Conservation (phyloP, 1,140 invertebrate genomes). For the Zaprionus taronus region DNA sequence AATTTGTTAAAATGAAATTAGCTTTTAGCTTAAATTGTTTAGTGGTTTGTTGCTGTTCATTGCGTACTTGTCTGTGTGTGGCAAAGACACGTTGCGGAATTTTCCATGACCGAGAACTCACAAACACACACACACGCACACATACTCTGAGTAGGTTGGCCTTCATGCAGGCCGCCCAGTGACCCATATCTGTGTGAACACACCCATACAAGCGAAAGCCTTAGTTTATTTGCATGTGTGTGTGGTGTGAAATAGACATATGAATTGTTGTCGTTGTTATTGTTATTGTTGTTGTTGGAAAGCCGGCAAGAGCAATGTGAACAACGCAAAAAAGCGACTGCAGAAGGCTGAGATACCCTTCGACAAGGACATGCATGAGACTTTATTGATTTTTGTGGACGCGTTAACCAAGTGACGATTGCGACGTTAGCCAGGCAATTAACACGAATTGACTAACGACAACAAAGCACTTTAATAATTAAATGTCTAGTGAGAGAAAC, state of each 20-base stretch:
- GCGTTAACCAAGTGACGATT: neutral
- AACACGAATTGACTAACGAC: neutral
- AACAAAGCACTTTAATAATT: conserved; percentile 9
- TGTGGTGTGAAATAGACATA: conserved; percentile 2
- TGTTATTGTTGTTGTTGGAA: neutral
- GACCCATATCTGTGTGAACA: conserved; percentile 44
- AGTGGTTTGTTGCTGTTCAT: neutral
- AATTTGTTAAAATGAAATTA: conserved; percentile 9
- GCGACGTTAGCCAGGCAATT: neutral
- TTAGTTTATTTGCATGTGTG: neutral
- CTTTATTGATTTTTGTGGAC: conserved; percentile 58
- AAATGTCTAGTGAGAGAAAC: conserved; percentile 1
- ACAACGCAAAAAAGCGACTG: conserved; percentile 19
- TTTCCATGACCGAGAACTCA: conserved; percentile 36
- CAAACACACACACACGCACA: neutral
- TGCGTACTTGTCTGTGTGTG: conserved; percentile 1
- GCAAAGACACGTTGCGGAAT: conserved; percentile 9
- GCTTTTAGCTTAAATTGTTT: neutral
- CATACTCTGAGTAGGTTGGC: conserved; percentile 2
- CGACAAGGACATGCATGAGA: conserved; percentile 51
- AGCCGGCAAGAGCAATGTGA: conserved; percentile 35
- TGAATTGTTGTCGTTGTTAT: conserved; percentile 12
- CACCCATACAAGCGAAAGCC: conserved; percentile 9
- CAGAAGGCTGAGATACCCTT: conserved; percentile 45
- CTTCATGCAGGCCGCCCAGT: conserved; percentile 45